Conservation (phyloP, 2,113 vertebrate species). For the Vidua chalybeata region DNA sequence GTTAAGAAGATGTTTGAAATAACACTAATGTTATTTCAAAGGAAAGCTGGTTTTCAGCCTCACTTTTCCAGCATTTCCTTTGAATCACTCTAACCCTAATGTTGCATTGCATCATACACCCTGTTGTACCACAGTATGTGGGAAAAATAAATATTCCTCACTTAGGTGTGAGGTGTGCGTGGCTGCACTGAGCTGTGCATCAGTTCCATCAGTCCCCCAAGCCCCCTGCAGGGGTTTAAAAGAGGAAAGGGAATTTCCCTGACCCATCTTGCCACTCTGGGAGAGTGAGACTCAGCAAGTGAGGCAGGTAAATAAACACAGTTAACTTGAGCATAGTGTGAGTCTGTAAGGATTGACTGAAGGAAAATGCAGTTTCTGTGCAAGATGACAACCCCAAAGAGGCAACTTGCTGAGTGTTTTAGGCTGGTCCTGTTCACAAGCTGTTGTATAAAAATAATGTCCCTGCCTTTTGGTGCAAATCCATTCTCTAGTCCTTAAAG, state of each 20-base stretch:
- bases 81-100: background rate
- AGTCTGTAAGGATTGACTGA: background rate
- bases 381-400: background rate
- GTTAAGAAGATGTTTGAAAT: background rate
- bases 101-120: background rate
- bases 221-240: background rate
- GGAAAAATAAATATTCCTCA: background rate
- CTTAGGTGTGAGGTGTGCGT: background rate
- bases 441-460: background rate
- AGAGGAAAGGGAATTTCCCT: background rate
- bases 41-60: background rate
- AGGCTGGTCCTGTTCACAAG: background rate
- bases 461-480: background rate
- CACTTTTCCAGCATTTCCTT: background rate
- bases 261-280: background rate
- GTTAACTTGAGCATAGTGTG: fast-evolving
- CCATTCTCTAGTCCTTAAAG: background rate
- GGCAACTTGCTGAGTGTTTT: background rate
- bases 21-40: background rate
- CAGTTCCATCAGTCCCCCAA: background rate
- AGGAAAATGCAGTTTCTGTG: background rate
- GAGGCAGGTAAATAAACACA: fast-evolving
- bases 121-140: background rate
- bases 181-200: background rate
- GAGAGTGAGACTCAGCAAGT: background rate